Percentiles rank a stretch among this genome's conserved stretches.
These are phyloP conservation scores for Drosophila ochracea DNA, from an alignment of 2,888 invertebrate genomes.

Conservation along the genomic window DNA sequence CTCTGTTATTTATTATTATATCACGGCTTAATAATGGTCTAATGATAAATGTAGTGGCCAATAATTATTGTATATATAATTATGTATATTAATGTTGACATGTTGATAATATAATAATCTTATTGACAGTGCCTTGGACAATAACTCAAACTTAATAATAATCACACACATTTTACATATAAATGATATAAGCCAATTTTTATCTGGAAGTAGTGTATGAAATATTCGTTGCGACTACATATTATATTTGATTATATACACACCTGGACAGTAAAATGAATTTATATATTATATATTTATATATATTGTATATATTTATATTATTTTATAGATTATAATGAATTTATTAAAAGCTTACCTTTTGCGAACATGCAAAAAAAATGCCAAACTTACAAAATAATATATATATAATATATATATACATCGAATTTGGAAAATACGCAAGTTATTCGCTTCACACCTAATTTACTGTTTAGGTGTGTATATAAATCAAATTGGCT, in stretches of 20 bases:
- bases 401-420: no score
- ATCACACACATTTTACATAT: neutral
- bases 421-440: neutral
- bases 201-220: constrained; percentile 12
- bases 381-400: no score
- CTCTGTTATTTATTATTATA: neutral
- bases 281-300: no score
- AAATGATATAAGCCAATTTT: neutral
- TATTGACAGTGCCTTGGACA: neutral
- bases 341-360: no score
- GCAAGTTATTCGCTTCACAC: neutral
- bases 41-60: neutral
- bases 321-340: no score
- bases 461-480: neutral
- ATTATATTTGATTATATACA: neutral
- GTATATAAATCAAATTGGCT: constrained; percentile 35
- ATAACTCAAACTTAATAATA: neutral
- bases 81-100: neutral
- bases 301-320: no score
- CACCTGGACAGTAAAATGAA: neutral
- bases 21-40: neutral
- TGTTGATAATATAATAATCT: neutral
- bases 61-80: neutral
- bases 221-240: constrained; percentile 9
- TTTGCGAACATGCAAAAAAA: no score